These are phyloP conservation scores for Thereva unica DNA, from an alignment of 2,888 invertebrate species.

Conservation along the genomic window DNA sequence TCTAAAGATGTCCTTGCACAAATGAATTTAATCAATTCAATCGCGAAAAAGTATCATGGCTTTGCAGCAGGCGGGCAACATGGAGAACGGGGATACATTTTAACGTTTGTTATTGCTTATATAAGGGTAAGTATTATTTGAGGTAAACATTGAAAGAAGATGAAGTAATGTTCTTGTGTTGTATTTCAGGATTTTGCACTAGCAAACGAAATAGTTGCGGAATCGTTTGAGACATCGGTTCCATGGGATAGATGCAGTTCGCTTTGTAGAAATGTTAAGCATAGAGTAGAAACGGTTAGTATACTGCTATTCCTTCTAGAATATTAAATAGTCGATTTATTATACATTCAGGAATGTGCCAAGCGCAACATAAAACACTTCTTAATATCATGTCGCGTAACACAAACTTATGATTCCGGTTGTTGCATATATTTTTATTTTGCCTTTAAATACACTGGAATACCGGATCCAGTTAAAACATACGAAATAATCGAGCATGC, in stretches of 20 bases:
- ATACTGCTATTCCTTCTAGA: not conserved
- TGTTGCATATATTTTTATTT: conserved; percentile 97
- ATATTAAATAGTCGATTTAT: not conserved
- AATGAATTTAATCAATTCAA: conserved; percentile 76
- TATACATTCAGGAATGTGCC: conserved; percentile 61
- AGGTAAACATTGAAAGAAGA: not conserved
- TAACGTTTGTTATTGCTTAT: conserved; percentile 98
- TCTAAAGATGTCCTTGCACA: conserved; percentile 72
- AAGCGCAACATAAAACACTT: conserved; percentile 65
- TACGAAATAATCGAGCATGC: conserved; percentile 87
- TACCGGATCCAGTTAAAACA: conserved; percentile 71
- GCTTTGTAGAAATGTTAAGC: conserved; percentile 89
- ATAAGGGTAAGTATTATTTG: conserved; percentile 72
- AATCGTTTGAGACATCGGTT: conserved; percentile 98
- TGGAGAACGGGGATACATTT: conserved; percentile 90
- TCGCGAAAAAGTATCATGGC: conserved; percentile 78
- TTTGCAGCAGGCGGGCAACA: conserved; percentile 91
- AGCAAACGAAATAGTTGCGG: conserved; percentile 84
- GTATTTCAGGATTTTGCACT: conserved; percentile 81
- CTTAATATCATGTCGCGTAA: conserved; percentile 81
- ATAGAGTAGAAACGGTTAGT: conserved; percentile 66
- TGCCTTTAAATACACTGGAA: conserved; percentile 71
- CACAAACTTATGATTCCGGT: conserved; percentile 96
- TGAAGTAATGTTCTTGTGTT: conserved; percentile 24
- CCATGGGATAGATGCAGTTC: conserved; percentile 89